These are phyloP conservation scores for Drosophila meridiana DNA, from an alignment of 2,888 invertebrate species.

Conservation along the genomic window DNA sequence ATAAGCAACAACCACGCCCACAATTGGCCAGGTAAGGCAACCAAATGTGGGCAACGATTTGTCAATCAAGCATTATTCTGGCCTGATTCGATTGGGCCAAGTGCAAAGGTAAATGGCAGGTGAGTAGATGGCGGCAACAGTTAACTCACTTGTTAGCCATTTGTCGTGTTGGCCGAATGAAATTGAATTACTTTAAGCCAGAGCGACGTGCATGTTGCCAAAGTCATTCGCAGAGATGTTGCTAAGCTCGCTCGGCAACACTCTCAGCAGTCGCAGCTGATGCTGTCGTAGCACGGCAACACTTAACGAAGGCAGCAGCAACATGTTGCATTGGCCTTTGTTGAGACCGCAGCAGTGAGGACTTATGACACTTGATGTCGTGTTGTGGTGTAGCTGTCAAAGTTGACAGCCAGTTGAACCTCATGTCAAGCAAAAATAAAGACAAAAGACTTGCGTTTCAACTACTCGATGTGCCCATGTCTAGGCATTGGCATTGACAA, in stretches of 20 bases:
- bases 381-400: not conserved
- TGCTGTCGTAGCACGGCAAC: constrained; percentile 38
- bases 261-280: constrained; percentile 22
- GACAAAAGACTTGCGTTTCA: not conserved
- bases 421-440: not conserved
- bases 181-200: not conserved
- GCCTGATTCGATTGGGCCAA: constrained; percentile 54
- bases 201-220: not conserved
- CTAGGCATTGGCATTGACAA: not conserved
- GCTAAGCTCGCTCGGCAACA: constrained; percentile 18
- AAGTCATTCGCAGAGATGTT: not conserved
- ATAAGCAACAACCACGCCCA: constrained; percentile 3
- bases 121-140: constrained; percentile 53
- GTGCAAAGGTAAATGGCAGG: constrained; percentile 5
- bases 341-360: not conserved
- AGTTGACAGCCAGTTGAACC: constrained; percentile 9
- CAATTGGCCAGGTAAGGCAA: constrained; percentile 3
- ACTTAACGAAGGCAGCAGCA: constrained; percentile 62
- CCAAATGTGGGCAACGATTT: constrained; percentile 31
- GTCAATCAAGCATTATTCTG: constrained; percentile 38
- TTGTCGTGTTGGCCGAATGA: constrained; percentile 6
- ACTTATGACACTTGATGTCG: not conserved
- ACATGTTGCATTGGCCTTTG: constrained; percentile 5
- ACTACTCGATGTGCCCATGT: not conserved
- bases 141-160: constrained; percentile 59